Evolutionary conservation across 1,140 invertebrate genomes (phyloP), one percentile per base, ranked within the genome.

Genomic region (Drosophila lowei): DNA sequence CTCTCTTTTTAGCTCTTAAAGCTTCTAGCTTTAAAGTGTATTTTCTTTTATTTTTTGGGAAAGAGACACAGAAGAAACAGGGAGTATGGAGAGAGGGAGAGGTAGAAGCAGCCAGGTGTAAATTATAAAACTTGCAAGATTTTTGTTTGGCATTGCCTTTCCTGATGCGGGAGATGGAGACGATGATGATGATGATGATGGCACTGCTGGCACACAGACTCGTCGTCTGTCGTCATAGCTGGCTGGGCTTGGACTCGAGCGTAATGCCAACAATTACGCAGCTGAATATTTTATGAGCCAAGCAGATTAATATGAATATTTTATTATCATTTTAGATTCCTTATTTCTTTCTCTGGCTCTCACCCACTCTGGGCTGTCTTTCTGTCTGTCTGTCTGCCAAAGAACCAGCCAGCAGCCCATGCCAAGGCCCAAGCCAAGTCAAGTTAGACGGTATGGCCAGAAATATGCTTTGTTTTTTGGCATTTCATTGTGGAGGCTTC

Each of bases 271-370:
- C 83, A 88, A 88, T 88, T 88, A 88, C 83, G 84, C 75, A 83
- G 83, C 71, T 88, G 85, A 89, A 89, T 89, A 88, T 88, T 90
- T 88, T 84, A 90, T 79, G 84, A 85, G 80, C 60, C 85, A 71
- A 85, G 79, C 83, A 80, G 80, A 90, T 90, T 90, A 89, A 81
- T 83, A 89, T 90, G 89, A 90, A 90, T 90, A 89, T 90, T 90
- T 90, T 90, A 90, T 90, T 85, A 89, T 86, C 77, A 90, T 90
- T 89, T 89, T 83, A 86, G 83, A 88, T 72, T 88, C 79, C 67
- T 60, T 77, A 78, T 79, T 79, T 68, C 66, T 61, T 79, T 13
- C 11, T 5, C 11, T 38, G 34, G 3, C 34, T 38, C 11, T 13
- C 34, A 13, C 11, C 1, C 34, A 13, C 34, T 72, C 34, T 47